Conservation (phyloP, 2,888 invertebrate genomes). For the Ceramica pisi region DNA sequence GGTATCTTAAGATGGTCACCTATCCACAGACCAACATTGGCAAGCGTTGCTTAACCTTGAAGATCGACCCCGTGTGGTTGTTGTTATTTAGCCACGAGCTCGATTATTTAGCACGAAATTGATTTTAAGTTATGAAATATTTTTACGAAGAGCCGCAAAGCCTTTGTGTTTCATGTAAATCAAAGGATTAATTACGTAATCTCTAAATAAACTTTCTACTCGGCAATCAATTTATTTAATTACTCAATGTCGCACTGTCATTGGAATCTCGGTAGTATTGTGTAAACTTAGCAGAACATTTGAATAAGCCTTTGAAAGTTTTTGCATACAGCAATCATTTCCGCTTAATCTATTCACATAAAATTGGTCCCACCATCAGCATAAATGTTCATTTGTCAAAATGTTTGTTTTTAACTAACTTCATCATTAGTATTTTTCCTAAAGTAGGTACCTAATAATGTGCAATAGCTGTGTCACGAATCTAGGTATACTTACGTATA, state of each 20-base stretch:
- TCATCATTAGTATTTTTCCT: conserved; percentile 31
- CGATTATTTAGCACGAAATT: no score
- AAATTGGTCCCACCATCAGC: conserved; percentile 49
- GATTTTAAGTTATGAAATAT: conserved; percentile 15
- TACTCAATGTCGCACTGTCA: conserved; percentile 45
- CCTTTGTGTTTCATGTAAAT: conserved; percentile 20
- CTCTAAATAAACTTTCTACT: conserved; percentile 49
- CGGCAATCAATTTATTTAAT: conserved; percentile 54
- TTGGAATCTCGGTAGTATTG: conserved; percentile 39
- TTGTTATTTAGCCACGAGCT: no score
- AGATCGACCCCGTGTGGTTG: no score
- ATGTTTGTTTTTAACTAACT: conserved; percentile 49
- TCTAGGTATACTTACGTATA: no score
- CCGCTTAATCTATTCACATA: conserved; percentile 31
- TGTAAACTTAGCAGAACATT: conserved; percentile 46
- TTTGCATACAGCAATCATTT: conserved; percentile 42
- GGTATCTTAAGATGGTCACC: no score
- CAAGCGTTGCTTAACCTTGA: no score
- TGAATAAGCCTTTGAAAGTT: conserved; percentile 55
- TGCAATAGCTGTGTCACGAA: conserved; percentile 30
- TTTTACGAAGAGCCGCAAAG: conserved; percentile 18
- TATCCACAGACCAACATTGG: no score
- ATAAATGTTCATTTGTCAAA: conserved; percentile 35
- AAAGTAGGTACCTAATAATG: conserved; percentile 22
- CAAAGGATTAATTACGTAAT: conserved; percentile 42